phyloP scores from a whole-genome alignment of 1,140 invertebrate genomes.

The Listronotus bonariensis region DNA sequence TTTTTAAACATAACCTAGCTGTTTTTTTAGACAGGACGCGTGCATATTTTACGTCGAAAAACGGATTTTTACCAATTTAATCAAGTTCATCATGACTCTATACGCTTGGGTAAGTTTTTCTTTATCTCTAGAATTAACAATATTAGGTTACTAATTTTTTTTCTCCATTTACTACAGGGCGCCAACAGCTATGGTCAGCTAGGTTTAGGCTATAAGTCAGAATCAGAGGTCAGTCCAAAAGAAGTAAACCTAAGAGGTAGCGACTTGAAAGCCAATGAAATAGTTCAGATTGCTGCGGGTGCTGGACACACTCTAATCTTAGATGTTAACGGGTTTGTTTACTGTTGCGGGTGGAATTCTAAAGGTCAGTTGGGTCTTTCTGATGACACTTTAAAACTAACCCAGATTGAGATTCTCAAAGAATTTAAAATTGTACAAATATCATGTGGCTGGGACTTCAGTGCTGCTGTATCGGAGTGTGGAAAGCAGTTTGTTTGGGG shows the following conservation, averaged over 20 bases:
- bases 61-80: slow-evolving; percentile 15
- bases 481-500: slow-evolving; percentile 75
- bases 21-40: slow-evolving; percentile 38
- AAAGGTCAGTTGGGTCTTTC: slow-evolving; percentile 75
- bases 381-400: slow-evolving; percentile 60
- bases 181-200: slow-evolving; percentile 86
- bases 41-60: slow-evolving; percentile 28
- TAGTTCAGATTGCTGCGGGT: slow-evolving; percentile 71
- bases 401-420: slow-evolving; percentile 61
- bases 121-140: slow-evolving; percentile 2
- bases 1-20: slow-evolving; percentile 31
- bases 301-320: slow-evolving; percentile 76
- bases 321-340: slow-evolving; percentile 69
- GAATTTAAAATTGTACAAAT: slow-evolving; percentile 64
- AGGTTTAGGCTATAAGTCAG: slow-evolving; percentile 68
- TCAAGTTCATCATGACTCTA: slow-evolving; percentile 38
- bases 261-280: slow-evolving; percentile 56
- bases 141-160: slow-evolving; percentile 1
- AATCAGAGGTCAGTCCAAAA: slow-evolving; percentile 67
- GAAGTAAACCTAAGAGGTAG: slow-evolving; percentile 56
- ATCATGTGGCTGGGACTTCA: slow-evolving; percentile 75
- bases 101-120: slow-evolving; percentile 44
- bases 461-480: slow-evolving; percentile 67
- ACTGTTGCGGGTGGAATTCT: slow-evolving; percentile 86
- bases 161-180: slow-evolving; percentile 61